Percentiles rank a stretch among this genome's conserved stretches.
Evolutionary conservation across 2,797 vertebrate species (phyloP).

Genomic region (Varecia variegata): DNA sequence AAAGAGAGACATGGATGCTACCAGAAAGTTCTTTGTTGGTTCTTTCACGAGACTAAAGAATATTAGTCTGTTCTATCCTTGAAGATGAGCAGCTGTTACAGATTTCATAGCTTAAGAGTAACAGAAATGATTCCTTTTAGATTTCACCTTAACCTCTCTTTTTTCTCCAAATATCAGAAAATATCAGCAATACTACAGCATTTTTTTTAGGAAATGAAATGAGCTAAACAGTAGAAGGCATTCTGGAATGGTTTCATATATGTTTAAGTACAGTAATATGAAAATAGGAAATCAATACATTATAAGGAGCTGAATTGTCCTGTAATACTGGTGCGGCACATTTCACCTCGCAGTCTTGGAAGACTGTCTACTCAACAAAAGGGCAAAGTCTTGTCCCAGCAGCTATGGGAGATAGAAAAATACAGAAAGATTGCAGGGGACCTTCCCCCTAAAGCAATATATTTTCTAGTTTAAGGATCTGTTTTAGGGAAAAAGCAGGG

Average conservation of each 20-base stretch:
- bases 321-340: fast-evolving
- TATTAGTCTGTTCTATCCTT: background rate
- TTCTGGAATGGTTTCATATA: background rate
- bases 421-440: background rate
- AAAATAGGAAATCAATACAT: background rate
- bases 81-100: background rate
- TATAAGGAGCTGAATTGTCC: background rate
- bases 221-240: background rate
- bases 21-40: background rate
- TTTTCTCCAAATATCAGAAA: background rate
- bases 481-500: background rate
- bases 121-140: background rate
- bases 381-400: background rate
- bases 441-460: background rate
- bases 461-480: background rate
- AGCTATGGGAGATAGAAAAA: background rate
- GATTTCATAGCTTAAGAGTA: background rate
- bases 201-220: background rate
- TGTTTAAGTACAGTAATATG: background rate
- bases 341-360: background rate
- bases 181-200: background rate
- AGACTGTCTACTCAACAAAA: background rate
- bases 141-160: background rate
- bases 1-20: background rate
- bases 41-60: background rate